A percentile compares a stretch with the other conserved stretches of the same genome.
Conservation (phyloP, 2,888 invertebrate genomes). For the Drosophila paranaensis region DNA sequence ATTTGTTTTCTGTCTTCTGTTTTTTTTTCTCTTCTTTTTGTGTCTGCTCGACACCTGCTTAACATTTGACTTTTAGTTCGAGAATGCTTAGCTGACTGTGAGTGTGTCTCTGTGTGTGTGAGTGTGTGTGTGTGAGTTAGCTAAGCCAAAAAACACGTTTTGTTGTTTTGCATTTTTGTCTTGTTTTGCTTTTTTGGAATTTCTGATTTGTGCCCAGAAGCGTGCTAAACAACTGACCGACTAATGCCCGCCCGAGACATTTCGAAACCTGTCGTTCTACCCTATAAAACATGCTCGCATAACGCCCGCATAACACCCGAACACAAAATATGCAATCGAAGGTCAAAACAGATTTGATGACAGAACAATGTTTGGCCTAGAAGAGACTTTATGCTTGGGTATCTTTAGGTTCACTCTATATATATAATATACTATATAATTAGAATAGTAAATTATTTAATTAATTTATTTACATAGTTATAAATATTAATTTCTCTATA, state of each 20-base stretch:
- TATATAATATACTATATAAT: too few species aligned
- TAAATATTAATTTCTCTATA: too few species aligned
- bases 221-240: constrained; percentile 27
- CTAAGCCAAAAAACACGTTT: constrained; percentile 59
- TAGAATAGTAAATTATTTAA: too few species aligned
- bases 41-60: constrained; percentile 14
- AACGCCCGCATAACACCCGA: neutral
- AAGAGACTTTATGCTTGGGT: too few species aligned
- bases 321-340: neutral
- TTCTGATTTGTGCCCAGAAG: constrained; percentile 44
- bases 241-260: constrained; percentile 6
- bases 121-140: neutral
- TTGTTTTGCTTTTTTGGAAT: constrained; percentile 32
- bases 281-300: neutral
- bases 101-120: neutral
- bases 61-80: constrained; percentile 50
- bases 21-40: neutral
- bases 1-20: constrained; percentile 18
- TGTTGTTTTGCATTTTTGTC: constrained; percentile 43
- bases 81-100: constrained; percentile 31
- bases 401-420: too few species aligned
- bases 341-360: too few species aligned
- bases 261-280: constrained; percentile 15
- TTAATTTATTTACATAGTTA: too few species aligned
- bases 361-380: too few species aligned